Evolutionary conservation across 2,113 vertebrate genomes (phyloP).

Genomic region (Clarias macrocephalus): DNA sequence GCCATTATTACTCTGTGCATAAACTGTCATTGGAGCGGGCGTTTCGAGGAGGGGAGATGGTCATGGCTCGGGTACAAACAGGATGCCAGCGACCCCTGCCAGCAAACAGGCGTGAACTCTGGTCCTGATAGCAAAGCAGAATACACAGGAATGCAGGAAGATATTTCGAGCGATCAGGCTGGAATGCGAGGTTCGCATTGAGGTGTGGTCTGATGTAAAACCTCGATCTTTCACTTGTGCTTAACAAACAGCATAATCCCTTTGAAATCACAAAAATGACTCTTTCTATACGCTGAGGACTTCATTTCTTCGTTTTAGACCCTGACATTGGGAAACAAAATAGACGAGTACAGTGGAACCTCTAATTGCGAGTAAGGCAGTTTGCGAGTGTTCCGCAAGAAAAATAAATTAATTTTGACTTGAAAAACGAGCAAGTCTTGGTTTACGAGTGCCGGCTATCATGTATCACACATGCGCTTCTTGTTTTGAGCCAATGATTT

Average conservation of each 20-base stretch:
- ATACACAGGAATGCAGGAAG: not conserved
- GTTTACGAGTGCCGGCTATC: no score
- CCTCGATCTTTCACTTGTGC: no score
- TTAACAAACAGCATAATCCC: not conserved
- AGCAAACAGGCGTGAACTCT: slow-evolving; percentile 1
- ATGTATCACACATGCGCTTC: no score
- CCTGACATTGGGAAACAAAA: not conserved
- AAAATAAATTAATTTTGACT: no score
- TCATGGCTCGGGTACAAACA: not conserved
- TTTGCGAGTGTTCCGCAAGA: no score
- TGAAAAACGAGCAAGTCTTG: no score
- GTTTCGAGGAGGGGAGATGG: not conserved
- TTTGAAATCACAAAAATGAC: not conserved
- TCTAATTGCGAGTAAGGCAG: no score
- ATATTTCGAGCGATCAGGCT: not conserved
- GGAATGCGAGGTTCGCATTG: not conserved
- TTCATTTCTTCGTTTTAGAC: not conserved
- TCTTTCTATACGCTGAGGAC: not conserved
- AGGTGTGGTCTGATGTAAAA: not conserved
- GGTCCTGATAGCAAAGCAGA: not conserved
- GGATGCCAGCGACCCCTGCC: not conserved
- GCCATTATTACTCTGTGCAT: slow-evolving; percentile 19
- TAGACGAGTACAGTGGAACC: not conserved
- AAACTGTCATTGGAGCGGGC: not conserved
- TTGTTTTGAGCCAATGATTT: no score